Evolutionary conservation across 30 jellyfish, hydroid and myxozoan species (phyloP).

Genomic region (Clytia hemisphaerica): DNA sequence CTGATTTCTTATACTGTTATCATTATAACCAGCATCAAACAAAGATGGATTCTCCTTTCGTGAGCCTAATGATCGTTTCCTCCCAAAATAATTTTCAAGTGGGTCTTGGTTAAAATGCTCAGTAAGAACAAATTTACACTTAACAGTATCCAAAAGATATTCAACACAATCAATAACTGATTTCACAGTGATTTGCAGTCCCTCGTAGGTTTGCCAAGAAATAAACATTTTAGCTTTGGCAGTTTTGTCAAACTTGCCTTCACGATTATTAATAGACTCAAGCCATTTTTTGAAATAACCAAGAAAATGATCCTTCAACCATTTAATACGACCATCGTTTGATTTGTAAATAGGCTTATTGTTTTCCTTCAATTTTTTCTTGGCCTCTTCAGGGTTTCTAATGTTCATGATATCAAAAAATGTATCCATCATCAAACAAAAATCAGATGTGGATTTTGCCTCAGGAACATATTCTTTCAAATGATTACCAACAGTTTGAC

Average conservation of each 20-base stretch:
- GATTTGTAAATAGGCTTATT: background rate
- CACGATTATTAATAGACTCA: background rate
- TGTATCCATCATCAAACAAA: slow-evolving; percentile 47
- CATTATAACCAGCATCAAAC: slow-evolving; percentile 25
- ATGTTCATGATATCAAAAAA: slow-evolving; percentile 29
- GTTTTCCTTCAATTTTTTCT: slow-evolving; percentile 8
- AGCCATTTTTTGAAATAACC: slow-evolving; percentile 3
- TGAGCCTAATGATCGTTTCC: slow-evolving; percentile 28
- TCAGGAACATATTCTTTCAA: slow-evolving; percentile 37
- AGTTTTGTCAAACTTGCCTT: no score
- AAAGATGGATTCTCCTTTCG: slow-evolving; percentile 23
- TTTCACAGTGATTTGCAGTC: background rate
- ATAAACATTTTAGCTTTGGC: slow-evolving; percentile 14
- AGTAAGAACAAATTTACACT: background rate
- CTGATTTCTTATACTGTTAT: slow-evolving; percentile 19
- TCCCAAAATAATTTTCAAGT: slow-evolving; percentile 35
- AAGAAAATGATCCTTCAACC: slow-evolving; percentile 11
- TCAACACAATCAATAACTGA: background rate
- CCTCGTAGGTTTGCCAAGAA: slow-evolving; percentile 26
- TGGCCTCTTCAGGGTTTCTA: slow-evolving; percentile 8
- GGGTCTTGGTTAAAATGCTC: no score
- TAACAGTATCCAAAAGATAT: background rate
- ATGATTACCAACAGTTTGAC: slow-evolving; percentile 33
- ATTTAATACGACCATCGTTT: background rate
- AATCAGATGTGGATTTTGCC: slow-evolving; percentile 43